Evolutionary conservation across 2,888 invertebrate species (phyloP).

Genomic region (Macaria liturata): DNA sequence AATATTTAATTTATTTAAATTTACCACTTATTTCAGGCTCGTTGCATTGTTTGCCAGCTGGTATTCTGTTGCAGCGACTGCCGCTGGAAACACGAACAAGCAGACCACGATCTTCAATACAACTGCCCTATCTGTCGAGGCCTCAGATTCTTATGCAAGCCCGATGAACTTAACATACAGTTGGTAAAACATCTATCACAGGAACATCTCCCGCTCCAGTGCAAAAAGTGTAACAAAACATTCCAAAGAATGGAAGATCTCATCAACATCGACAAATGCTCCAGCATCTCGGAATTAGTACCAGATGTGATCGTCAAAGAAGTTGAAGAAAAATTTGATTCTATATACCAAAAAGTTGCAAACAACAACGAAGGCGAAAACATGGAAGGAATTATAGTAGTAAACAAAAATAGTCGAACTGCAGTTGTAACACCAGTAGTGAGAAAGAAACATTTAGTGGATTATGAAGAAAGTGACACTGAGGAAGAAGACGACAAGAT

Average conservation of each 20-base stretch:
- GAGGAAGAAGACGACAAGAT: constrained; percentile 53
- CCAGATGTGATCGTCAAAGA: constrained; percentile 43
- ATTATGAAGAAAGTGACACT: constrained; percentile 69
- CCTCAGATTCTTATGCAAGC: constrained; percentile 58
- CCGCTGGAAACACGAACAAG: constrained; percentile 68
- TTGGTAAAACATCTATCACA: constrained; percentile 61
- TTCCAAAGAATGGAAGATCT: constrained; percentile 70
- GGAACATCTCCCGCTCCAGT: constrained; percentile 67
- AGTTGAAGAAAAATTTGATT: constrained; percentile 66
- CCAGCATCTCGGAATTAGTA: constrained; percentile 65
- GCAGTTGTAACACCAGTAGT: constrained; percentile 71
- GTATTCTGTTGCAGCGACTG: constrained; percentile 73
- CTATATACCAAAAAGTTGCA: constrained; percentile 58
- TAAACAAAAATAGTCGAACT: constrained; percentile 63
- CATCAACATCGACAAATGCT: constrained; percentile 60
- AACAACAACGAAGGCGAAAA: constrained; percentile 48
- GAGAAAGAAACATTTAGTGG: constrained; percentile 63
- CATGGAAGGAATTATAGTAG: constrained; percentile 59
- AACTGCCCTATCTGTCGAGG: constrained; percentile 74
- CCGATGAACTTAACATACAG: constrained; percentile 52
- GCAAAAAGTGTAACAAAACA: constrained; percentile 64
- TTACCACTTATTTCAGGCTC: constrained; percentile 50
- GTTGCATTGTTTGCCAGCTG: constrained; percentile 70
- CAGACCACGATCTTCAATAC: constrained; percentile 61
- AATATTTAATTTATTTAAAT: neutral